phyloP scores from a whole-genome alignment of 1,140 invertebrate genomes.

The Rhopalosiphum padi region DNA sequence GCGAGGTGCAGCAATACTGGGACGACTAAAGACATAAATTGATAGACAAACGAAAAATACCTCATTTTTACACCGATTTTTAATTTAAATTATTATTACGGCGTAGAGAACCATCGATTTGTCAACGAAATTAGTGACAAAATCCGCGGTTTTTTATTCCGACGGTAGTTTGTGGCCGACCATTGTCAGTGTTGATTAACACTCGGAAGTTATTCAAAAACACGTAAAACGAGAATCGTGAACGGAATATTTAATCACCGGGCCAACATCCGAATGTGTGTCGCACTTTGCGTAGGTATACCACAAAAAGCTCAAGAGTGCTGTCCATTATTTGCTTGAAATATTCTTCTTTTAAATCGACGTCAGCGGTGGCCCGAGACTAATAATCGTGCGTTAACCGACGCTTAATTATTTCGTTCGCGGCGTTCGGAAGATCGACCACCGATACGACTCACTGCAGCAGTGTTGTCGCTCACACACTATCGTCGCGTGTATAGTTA shows the following conservation, averaged over 20 bases:
- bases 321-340: not conserved
- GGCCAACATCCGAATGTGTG: not conserved
- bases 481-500: no score
- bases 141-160: not conserved
- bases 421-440: not conserved
- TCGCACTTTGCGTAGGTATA: not conserved
- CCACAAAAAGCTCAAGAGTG: not conserved
- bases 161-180: not conserved
- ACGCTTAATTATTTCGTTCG: not conserved
- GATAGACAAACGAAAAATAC: not conserved
- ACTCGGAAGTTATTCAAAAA: conserved; percentile 42
- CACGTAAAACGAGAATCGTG: conserved; percentile 35
- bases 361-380: not conserved
- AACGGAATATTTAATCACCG: conserved; percentile 23
- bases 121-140: conserved; percentile 15
- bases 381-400: conserved; percentile 8
- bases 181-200: conserved; percentile 44
- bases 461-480: no score
- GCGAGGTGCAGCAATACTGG: not conserved
- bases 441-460: no score
- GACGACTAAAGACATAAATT: not conserved
- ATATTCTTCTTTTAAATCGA: conserved; percentile 3
- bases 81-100: not conserved
- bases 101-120: not conserved
- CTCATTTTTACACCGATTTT: not conserved